These are phyloP conservation scores for Synaphobranchus kaupii DNA, from an alignment of 2,797 vertebrate species.

Conservation along the genomic window DNA sequence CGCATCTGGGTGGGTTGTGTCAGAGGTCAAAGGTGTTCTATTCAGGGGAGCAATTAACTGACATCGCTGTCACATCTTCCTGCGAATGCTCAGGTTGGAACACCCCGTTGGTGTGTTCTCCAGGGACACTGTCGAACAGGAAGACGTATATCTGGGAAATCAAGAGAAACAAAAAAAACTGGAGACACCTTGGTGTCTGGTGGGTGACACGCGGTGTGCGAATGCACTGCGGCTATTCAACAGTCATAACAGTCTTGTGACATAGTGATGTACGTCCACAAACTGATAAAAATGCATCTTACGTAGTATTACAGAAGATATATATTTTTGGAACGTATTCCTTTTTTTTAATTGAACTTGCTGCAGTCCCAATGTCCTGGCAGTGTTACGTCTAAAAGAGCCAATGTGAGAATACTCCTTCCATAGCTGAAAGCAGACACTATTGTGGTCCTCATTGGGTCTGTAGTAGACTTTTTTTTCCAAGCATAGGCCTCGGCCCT, in stretches of 20 bases:
- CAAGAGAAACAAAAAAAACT: neutral
- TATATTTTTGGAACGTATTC: no score
- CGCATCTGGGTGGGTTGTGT: constrained; percentile 2
- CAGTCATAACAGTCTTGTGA: neutral
- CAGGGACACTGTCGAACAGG: constrained; percentile 6
- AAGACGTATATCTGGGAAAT: constrained; percentile 19
- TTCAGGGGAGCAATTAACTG: constrained; percentile 31
- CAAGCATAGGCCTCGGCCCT: constrained; percentile 61
- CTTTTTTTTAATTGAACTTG: no score
- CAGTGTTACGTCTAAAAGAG: neutral
- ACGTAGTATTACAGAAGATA: neutral
- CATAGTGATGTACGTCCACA: neutral
- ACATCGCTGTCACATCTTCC: constrained; percentile 31
- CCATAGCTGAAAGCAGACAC: neutral
- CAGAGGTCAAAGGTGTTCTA: constrained; percentile 27
- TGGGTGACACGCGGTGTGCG: neutral
- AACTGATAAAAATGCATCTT: neutral
- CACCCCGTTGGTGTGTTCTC: constrained; percentile 11
- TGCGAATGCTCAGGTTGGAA: constrained; percentile 32
- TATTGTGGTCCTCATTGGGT: constrained; percentile 42
- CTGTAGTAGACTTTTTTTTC: constrained; percentile 54
- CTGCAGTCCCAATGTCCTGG: neutral
- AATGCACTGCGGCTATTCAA: neutral
- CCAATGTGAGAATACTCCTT: neutral
- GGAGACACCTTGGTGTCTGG: neutral